Percentiles rank a stretch among this genome's conserved stretches.
Evolutionary conservation across 1,140 invertebrate genomes (phyloP).

Genomic region (Drosophila serrata): DNA sequence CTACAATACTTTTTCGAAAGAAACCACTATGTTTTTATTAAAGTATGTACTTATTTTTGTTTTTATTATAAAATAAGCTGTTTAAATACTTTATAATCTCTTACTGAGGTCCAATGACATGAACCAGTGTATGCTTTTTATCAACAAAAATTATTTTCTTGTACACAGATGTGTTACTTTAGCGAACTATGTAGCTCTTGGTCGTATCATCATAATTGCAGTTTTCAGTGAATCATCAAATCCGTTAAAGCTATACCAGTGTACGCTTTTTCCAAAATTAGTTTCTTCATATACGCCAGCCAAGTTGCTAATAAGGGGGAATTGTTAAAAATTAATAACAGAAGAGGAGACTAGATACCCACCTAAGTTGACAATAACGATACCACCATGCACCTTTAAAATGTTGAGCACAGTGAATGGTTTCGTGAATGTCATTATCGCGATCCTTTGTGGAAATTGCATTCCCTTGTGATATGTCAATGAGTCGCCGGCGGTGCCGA

Average conservation of each 20-base stretch:
- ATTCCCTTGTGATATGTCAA: neutral
- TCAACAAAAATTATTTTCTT: too few species aligned
- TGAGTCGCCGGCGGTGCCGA: neutral
- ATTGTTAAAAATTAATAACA: neutral
- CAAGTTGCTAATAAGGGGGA: neutral
- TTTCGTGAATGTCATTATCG: neutral
- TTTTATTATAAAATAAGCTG: too few species aligned
- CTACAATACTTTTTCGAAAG: too few species aligned
- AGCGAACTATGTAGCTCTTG: neutral
- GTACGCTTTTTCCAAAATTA: neutral
- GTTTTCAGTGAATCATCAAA: neutral
- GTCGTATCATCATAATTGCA: constrained; percentile 7
- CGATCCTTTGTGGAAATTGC: constrained; percentile 2
- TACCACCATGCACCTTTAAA: neutral
- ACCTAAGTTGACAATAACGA: neutral
- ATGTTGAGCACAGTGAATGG: neutral
- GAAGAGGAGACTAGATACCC: neutral
- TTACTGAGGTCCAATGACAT: too few species aligned
- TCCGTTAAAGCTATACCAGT: neutral
- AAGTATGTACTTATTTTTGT: too few species aligned
- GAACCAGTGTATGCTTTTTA: too few species aligned
- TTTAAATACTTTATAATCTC: too few species aligned
- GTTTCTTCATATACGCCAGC: neutral
- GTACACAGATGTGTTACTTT: neutral
- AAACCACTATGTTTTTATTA: too few species aligned